Conservation (phyloP, 2,888 invertebrate species). For the Lasioglossum morio region DNA sequence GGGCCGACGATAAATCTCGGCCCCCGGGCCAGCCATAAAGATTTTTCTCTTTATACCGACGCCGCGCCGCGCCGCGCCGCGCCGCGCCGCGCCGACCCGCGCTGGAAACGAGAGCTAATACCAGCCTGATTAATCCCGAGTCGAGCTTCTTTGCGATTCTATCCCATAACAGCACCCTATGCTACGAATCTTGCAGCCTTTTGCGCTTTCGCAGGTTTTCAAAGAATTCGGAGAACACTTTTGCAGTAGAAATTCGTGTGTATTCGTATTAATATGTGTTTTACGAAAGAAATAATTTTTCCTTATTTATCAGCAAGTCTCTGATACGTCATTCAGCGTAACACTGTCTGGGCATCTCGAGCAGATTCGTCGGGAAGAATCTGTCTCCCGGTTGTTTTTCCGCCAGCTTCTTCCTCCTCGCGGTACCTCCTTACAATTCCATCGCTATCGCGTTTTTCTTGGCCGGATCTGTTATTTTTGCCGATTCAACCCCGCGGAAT, state of each 20-base stretch:
- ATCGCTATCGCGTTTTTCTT: slow-evolving; percentile 14
- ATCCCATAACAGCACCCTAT: background rate
- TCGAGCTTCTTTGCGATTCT: background rate
- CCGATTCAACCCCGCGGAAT: slow-evolving; percentile 30
- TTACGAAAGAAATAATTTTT: background rate
- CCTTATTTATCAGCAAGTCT: background rate
- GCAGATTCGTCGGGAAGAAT: background rate
- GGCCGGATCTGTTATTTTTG: slow-evolving; percentile 17
- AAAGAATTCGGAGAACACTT: no score
- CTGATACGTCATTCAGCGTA: background rate
- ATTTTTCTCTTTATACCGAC: slow-evolving; percentile 61
- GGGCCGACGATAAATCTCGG: slow-evolving; percentile 69
- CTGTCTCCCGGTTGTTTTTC: background rate
- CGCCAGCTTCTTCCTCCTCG: background rate
- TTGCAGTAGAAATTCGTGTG: no score
- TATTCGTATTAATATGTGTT: background rate
- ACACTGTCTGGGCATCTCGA: background rate
- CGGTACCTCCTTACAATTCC: background rate
- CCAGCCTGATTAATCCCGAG: slow-evolving; percentile 50
- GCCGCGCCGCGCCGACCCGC: background rate
- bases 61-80: background rate
- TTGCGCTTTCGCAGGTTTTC: background rate
- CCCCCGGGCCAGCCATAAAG: slow-evolving; percentile 52
- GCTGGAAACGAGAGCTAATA: slow-evolving; percentile 37
- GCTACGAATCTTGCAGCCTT: background rate